Evolutionary conservation across 1,140 invertebrate species (phyloP).

Genomic region (Drosophila bifasciata): DNA sequence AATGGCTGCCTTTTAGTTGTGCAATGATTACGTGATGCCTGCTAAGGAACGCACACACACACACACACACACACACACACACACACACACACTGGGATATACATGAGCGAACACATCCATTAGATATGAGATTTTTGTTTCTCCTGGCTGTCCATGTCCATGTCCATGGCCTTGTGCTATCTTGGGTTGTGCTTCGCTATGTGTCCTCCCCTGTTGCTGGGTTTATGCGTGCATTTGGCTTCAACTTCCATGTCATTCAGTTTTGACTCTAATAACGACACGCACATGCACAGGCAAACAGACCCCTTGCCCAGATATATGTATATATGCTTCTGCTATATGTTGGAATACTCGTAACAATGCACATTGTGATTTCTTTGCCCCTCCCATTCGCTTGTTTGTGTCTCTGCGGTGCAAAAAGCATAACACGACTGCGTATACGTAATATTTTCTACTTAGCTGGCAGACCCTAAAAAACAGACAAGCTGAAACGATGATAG

Average conservation of each 20-base stretch:
- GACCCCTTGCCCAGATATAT: slow-evolving; percentile 32
- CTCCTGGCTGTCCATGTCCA: slow-evolving; percentile 33
- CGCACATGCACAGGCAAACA: slow-evolving; percentile 28
- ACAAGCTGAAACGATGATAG: slow-evolving; percentile 25
- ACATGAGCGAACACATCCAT: slow-evolving; percentile 72
- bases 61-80: slow-evolving; percentile 24
- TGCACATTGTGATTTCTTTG: slow-evolving; percentile 51
- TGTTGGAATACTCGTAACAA: slow-evolving; percentile 39
- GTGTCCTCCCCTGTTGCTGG: neutral
- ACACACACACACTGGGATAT: slow-evolving; percentile 2
- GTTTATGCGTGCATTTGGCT: slow-evolving; percentile 68
- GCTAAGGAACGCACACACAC: slow-evolving; percentile 45
- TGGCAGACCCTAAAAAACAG: slow-evolving; percentile 41
- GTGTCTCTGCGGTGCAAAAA: slow-evolving; percentile 19
- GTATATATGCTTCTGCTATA: slow-evolving; percentile 39
- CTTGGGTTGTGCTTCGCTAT: slow-evolving; percentile 14
- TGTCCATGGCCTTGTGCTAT: slow-evolving; percentile 28
- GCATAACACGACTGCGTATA: slow-evolving; percentile 53
- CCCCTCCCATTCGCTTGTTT: slow-evolving; percentile 28
- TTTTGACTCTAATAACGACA: slow-evolving; percentile 63
- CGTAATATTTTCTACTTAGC: slow-evolving; percentile 63
- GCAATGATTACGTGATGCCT: slow-evolving; percentile 80
- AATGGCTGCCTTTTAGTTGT: slow-evolving; percentile 81
- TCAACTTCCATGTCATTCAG: slow-evolving; percentile 66
- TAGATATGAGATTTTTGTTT: slow-evolving; percentile 76